Evolutionary conservation across 1,140 invertebrate genomes (phyloP).

Genomic region (Tetragonula clypearis): DNA sequence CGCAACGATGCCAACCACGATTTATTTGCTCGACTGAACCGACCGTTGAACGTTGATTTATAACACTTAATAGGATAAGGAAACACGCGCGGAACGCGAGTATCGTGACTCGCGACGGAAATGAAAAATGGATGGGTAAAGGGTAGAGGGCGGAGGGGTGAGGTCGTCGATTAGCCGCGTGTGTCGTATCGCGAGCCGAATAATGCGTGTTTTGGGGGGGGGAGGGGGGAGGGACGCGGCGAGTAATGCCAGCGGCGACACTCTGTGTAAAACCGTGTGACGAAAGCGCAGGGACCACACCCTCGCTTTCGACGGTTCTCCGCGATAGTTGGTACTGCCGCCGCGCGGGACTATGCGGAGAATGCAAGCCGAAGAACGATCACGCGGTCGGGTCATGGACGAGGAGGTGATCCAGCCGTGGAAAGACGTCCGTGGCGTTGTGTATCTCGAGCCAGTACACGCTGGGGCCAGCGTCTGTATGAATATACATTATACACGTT

Average conservation of each 20-base stretch:
- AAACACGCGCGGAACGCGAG: neutral
- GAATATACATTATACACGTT: neutral
- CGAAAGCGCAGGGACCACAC: constrained; percentile 10
- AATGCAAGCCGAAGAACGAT: constrained; percentile 64
- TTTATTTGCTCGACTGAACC: constrained; percentile 44
- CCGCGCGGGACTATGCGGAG: constrained; percentile 52
- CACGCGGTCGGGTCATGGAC: constrained; percentile 50
- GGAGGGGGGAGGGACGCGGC: neutral
- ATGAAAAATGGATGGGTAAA: constrained; percentile 48
- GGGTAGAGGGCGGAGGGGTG: neutral
- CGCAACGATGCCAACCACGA: constrained; percentile 9
- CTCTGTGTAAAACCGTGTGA: constrained; percentile 30
- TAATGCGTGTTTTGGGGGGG: constrained; percentile 41
- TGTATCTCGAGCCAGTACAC: neutral
- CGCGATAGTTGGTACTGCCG: constrained; percentile 34
- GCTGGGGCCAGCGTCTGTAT: neutral
- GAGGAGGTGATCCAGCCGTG: constrained; percentile 12
- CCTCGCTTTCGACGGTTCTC: constrained; percentile 7
- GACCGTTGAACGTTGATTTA: constrained; percentile 43
- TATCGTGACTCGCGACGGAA: neutral
- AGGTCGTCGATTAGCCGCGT: constrained; percentile 41
- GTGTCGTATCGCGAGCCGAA: constrained; percentile 36
- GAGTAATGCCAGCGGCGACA: neutral
- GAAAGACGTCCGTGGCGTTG: constrained; percentile 39
- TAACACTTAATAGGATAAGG: constrained; percentile 44